Conservation (phyloP, 2,113 vertebrate genomes). For the Paraplagusia blochii region DNA sequence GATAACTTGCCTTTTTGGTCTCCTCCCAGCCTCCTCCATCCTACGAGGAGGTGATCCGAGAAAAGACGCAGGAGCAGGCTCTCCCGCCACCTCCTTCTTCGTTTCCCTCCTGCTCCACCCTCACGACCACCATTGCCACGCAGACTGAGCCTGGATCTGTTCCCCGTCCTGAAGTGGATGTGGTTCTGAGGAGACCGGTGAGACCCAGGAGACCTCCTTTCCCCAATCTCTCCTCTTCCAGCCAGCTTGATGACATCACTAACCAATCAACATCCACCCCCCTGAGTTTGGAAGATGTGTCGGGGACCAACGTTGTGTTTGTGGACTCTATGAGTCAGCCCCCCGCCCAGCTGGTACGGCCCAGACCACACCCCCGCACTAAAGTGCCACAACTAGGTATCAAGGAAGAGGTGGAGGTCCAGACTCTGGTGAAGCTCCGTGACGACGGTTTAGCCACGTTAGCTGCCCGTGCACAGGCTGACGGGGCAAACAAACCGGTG, state of each 20-base stretch:
- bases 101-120: constrained; percentile 21
- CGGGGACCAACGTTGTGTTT: constrained; percentile 6
- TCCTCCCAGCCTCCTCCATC: constrained; percentile 87
- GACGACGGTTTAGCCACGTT: constrained; percentile 65
- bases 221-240: constrained; percentile 41
- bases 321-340: constrained; percentile 4
- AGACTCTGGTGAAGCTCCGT: constrained; percentile 73
- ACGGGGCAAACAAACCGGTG: not conserved
- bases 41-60: constrained; percentile 95
- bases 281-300: not conserved
- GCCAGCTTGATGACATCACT: constrained; percentile 26
- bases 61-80: constrained; percentile 91
- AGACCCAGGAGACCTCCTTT: constrained; percentile 79
- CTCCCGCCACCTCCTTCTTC: constrained; percentile 59
- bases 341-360: constrained; percentile 53
- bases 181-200: constrained; percentile 65
- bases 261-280: constrained; percentile 9
- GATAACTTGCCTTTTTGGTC: not conserved
- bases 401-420: constrained; percentile 74
- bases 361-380: constrained; percentile 88
- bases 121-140: constrained; percentile 85
- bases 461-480: constrained; percentile 25
- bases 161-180: constrained; percentile 33
- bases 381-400: constrained; percentile 61
- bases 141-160: constrained; percentile 84